Evolutionary conservation across 2,113 vertebrate species (phyloP).

Genomic region (Noturus placidus): DNA sequence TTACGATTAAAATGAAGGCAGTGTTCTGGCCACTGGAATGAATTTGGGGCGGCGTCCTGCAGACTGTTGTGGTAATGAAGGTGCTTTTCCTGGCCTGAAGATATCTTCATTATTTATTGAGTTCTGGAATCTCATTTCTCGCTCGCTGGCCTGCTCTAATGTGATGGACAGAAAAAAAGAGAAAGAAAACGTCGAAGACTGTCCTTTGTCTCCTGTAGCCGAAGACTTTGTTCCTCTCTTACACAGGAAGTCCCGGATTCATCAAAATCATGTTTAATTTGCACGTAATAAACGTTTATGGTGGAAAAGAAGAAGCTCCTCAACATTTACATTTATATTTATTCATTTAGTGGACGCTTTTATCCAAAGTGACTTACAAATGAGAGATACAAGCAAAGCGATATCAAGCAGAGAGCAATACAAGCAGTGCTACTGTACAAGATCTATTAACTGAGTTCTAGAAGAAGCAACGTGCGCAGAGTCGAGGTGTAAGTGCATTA

Average conservation of each 20-base stretch:
- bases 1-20: slow-evolving; percentile 11
- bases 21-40: slow-evolving; percentile 5
- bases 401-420: no score
- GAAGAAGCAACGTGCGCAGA: no score
- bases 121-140: slow-evolving; percentile 28
- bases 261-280: background rate
- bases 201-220: background rate
- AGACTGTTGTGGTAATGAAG: background rate
- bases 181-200: slow-evolving; percentile 8
- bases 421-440: no score
- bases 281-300: background rate
- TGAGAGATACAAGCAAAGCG: no score
- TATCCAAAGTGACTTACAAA: no score
- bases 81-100: background rate
- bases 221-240: background rate
- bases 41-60: background rate
- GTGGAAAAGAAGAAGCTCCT: background rate
- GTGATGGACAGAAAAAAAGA: background rate
- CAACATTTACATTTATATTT: no score
- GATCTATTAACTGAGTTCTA: no score
- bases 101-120: slow-evolving; percentile 46
- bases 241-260: background rate
- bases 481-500: no score
- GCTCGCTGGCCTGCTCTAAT: slow-evolving; percentile 5
- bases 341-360: no score